phyloP scores from a whole-genome alignment of 2,888 invertebrate species.

The Drosophila infuscata region DNA sequence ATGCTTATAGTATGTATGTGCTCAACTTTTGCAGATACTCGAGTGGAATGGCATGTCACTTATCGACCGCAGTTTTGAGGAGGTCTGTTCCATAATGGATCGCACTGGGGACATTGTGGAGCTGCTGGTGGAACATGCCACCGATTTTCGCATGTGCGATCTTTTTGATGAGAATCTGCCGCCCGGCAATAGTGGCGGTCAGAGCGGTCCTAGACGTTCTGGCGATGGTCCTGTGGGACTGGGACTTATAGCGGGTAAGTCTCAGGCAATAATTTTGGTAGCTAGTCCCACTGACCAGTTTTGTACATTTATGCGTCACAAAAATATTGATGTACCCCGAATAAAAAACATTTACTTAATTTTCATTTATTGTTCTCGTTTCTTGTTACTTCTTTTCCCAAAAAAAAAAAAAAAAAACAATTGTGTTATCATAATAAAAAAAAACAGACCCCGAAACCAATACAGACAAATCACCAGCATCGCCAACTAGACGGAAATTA shows the following conservation, averaged over 20 bases:
- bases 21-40: conserved; percentile 87
- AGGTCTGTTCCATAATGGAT: conserved; percentile 95
- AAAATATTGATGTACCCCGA: conserved; percentile 39
- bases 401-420: conserved; percentile 29
- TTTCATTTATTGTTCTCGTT: conserved; percentile 75
- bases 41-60: conserved; percentile 96
- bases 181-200: conserved; percentile 84
- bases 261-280: conserved; percentile 12
- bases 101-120: conserved; percentile 94
- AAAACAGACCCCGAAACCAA: conserved; percentile 90
- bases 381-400: conserved; percentile 69
- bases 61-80: conserved; percentile 96
- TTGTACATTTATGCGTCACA: conserved; percentile 25
- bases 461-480: conserved; percentile 93
- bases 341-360: conserved; percentile 60
- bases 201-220: conserved; percentile 84
- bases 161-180: conserved; percentile 89
- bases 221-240: conserved; percentile 85
- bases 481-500: conserved; percentile 96
- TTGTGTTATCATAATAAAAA: conserved; percentile 65
- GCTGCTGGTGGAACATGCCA: conserved; percentile 93
- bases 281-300: conserved; percentile 11
- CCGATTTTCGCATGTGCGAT: conserved; percentile 90
- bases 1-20: conserved; percentile 9
- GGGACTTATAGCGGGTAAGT: conserved; percentile 85